Evolutionary conservation across 2,888 invertebrate species (phyloP).

Genomic region (Vesta saturnalis): DNA sequence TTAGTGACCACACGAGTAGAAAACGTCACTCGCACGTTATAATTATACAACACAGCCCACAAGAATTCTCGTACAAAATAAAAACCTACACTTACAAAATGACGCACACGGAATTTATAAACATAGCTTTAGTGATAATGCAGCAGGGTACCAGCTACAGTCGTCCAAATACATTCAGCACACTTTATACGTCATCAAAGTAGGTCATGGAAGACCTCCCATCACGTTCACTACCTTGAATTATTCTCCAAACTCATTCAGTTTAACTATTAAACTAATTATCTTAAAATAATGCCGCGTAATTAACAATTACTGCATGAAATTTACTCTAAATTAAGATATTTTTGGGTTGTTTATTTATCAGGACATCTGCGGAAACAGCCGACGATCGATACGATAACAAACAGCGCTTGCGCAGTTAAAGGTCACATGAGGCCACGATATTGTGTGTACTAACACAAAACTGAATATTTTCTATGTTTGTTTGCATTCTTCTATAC

Average conservation of each 20-base stretch:
- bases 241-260: not conserved
- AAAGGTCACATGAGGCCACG: constrained; percentile 43
- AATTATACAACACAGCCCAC: constrained; percentile 3
- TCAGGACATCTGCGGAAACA: constrained; percentile 45
- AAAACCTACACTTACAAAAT: constrained; percentile 41
- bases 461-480: no score
- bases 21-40: not conserved
- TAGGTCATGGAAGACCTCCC: not conserved
- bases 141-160: constrained; percentile 36
- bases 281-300: not conserved
- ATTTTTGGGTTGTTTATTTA: constrained; percentile 26
- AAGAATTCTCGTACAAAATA: constrained; percentile 16
- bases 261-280: not conserved
- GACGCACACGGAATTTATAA: constrained; percentile 43
- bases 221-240: not conserved
- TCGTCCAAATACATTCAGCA: constrained; percentile 24
- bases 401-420: constrained; percentile 39
- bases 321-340: not conserved
- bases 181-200: not conserved
- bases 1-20: no score
- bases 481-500: no score
- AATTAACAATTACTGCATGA: no score
- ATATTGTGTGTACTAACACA: no score
- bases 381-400: constrained; percentile 49
- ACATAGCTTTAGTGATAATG: constrained; percentile 42